A percentile compares a stretch with the other conserved stretches of the same genome.
Evolutionary conservation across 2,888 invertebrate genomes (phyloP).

Genomic region (Alentia gelatinosa): DNA sequence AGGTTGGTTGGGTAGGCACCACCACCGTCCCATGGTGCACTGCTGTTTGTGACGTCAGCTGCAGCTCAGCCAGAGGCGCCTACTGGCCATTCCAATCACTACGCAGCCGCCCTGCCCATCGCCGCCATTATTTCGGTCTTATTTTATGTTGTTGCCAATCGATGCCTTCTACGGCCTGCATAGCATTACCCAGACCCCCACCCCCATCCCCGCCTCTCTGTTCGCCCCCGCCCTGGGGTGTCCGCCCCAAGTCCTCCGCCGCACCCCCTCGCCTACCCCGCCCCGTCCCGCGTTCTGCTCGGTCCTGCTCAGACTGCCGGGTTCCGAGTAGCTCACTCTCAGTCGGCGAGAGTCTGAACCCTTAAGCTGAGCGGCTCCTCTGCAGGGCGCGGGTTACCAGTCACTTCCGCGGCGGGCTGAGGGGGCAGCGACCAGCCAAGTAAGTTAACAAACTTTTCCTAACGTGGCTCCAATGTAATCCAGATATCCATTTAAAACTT

Average conservation of each 20-base stretch:
- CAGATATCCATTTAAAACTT: no score
- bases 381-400: neutral
- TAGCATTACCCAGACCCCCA: neutral
- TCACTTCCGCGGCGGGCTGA: neutral
- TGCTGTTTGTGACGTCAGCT: slow-evolving; percentile 9
- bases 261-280: neutral
- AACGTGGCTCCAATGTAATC: no score
- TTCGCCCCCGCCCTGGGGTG: neutral
- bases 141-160: neutral
- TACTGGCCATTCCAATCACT: neutral
- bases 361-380: neutral
- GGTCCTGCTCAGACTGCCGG: neutral
- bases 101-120: neutral
- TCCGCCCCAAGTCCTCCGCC: neutral
- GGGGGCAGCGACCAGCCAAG: neutral
- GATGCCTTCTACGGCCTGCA: neutral
- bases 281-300: neutral
- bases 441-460: neutral
- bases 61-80: neutral
- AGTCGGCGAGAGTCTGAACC: neutral
- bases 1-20: neutral
- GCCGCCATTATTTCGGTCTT: neutral
- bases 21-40: neutral
- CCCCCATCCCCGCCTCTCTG: neutral
- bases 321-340: neutral